A percentile compares a stretch with the other conserved stretches of the same genome.
Evolutionary conservation across 1,140 invertebrate genomes (phyloP).

Genomic region (Kradibia gibbosae): DNA sequence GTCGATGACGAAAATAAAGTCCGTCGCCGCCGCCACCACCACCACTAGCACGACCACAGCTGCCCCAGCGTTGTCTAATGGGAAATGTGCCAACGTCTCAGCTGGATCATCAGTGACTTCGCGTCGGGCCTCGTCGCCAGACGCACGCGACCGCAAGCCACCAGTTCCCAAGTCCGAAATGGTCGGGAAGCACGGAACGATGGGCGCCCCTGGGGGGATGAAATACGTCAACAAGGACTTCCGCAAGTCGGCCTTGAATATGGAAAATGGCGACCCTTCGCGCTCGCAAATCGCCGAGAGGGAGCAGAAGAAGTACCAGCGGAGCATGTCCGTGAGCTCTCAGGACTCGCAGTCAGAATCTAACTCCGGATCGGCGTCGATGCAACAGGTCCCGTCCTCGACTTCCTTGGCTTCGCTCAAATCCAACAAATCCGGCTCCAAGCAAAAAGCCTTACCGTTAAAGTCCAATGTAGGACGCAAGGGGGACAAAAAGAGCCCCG

Average conservation of each 20-base stretch:
- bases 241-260: slow-evolving; percentile 82
- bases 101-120: slow-evolving; percentile 61
- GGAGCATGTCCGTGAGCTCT: slow-evolving; percentile 63
- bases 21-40: slow-evolving; percentile 23
- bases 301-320: slow-evolving; percentile 60
- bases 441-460: slow-evolving; percentile 5
- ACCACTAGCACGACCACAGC: too few relatives aligned
- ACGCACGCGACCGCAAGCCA: slow-evolving; percentile 68
- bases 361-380: slow-evolving; percentile 49
- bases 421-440: slow-evolving; percentile 51
- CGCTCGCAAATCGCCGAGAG: slow-evolving; percentile 61
- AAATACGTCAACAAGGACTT: slow-evolving; percentile 82
- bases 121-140: slow-evolving; percentile 60
- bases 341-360: slow-evolving; percentile 64
- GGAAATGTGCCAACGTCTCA: slow-evolving; percentile 44
- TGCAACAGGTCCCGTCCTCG: slow-evolving; percentile 47
- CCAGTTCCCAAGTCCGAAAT: slow-evolving; percentile 67
- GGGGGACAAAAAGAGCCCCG: neutral
- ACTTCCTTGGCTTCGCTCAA: slow-evolving; percentile 49
- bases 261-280: slow-evolving; percentile 72
- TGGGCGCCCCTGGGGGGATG: slow-evolving; percentile 44
- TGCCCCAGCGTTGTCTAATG: neutral
- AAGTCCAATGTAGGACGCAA: neutral
- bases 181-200: slow-evolving; percentile 61
- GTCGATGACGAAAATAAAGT: slow-evolving; percentile 69